phyloP scores from a whole-genome alignment of 2,797 vertebrate genomes.

The Scolopax bukidnonensis region DNA sequence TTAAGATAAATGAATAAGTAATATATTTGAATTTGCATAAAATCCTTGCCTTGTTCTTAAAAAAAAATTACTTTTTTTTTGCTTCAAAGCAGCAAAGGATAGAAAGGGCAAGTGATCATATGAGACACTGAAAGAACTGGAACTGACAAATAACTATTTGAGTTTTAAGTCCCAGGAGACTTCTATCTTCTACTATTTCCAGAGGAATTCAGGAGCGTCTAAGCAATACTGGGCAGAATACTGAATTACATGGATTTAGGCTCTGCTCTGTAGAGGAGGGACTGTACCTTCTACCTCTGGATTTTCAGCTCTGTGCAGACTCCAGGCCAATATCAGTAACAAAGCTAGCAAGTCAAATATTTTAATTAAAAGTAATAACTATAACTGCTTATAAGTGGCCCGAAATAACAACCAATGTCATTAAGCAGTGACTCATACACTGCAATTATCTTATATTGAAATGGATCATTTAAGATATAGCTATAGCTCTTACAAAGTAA shows the following conservation, averaged over 20 bases:
- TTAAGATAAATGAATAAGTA: neutral
- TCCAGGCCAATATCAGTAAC: neutral
- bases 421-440: neutral
- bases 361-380: conserved; percentile 12
- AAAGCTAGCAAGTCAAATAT: neutral
- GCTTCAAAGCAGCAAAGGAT: neutral
- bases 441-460: neutral
- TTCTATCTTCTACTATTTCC: neutral
- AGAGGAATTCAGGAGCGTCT: neutral
- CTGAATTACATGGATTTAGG: neutral
- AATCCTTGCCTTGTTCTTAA: neutral
- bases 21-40: neutral
- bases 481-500: neutral
- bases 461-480: neutral
- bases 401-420: neutral
- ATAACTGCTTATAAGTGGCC: neutral
- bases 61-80: neutral
- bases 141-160: neutral
- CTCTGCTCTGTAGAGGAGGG: neutral
- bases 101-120: neutral
- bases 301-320: neutral
- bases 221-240: neutral
- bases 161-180: neutral
- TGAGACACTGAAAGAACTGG: neutral
- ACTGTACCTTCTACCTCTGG: neutral